Evolutionary conservation across 1,140 invertebrate genomes (phyloP).

Genomic region (Venturia canescens): DNA sequence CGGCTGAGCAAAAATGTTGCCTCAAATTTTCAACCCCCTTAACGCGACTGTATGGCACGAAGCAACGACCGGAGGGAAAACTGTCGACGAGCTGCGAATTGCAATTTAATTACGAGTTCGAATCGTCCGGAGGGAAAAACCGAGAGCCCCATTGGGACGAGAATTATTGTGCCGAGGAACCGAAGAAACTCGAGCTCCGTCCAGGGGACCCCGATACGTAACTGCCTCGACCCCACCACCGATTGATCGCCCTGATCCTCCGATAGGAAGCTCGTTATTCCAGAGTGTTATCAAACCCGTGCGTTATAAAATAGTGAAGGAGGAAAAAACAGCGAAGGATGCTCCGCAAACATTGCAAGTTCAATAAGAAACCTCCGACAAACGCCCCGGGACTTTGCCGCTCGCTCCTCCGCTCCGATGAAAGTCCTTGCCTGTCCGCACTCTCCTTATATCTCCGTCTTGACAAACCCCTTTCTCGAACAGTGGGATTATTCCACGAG

Average conservation of each 20-base stretch:
- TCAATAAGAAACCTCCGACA: constrained; percentile 53
- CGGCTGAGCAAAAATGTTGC: too few relatives aligned
- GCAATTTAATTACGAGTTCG: background rate
- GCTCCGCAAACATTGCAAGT: constrained; percentile 58
- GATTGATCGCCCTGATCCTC: background rate
- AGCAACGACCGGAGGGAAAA: too few relatives aligned
- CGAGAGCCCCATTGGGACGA: too few relatives aligned
- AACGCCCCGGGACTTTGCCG: background rate
- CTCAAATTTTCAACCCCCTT: background rate
- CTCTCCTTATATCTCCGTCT: background rate
- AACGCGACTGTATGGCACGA: background rate
- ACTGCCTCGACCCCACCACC: background rate
- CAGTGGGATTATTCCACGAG: background rate
- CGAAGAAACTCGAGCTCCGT: background rate
- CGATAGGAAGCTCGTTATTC: background rate
- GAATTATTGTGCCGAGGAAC: too few relatives aligned
- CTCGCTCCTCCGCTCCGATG: background rate
- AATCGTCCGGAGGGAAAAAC: background rate
- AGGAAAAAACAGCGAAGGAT: constrained; percentile 46
- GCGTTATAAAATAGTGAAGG: background rate
- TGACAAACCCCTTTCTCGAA: background rate
- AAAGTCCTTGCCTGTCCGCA: constrained; percentile 13
- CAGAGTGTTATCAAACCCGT: background rate
- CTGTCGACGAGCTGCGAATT: background rate
- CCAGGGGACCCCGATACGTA: background rate